These are phyloP conservation scores for Liopterus haemorrhoidalis DNA, from an alignment of 2,888 invertebrate species.

Conservation along the genomic window DNA sequence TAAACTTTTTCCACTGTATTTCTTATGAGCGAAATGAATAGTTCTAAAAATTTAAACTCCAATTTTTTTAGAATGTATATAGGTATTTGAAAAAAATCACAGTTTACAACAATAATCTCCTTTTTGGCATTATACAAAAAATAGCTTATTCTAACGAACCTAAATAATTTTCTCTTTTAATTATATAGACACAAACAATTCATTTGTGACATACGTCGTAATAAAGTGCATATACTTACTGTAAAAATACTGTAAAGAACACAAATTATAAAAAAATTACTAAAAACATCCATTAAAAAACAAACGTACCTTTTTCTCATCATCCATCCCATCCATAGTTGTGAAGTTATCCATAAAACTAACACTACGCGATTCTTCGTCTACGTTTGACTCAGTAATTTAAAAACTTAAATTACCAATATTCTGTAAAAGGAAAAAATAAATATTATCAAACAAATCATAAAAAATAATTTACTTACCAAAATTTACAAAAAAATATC, in stretches of 20 bases:
- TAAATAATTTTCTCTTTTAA: no score
- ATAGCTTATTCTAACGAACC: no score
- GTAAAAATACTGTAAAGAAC: conserved; percentile 1
- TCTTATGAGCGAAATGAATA: no score
- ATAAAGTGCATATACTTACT: conserved; percentile 3
- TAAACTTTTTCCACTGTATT: no score
- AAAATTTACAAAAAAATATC: no score
- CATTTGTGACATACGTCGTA: neutral
- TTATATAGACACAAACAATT: no score
- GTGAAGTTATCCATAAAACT: conserved; percentile 15
- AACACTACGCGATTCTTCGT: conserved; percentile 19
- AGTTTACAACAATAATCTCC: no score
- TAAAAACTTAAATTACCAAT: conserved; percentile 13
- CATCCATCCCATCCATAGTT: conserved; percentile 14
- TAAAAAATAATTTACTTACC: conserved; percentile 11
- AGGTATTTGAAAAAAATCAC: no score
- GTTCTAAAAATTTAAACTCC: no score
- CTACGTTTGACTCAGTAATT: conserved; percentile 9
- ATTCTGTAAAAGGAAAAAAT: conserved; percentile 18
- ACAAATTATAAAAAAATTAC: neutral
- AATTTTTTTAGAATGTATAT: no score
- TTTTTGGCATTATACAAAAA: no score
- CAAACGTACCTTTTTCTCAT: conserved; percentile 17
- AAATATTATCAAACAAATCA: conserved; percentile 9
- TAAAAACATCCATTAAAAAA: conserved; percentile 2